Base-by-base conservation (phyloP, 2,888 invertebrate species). In the Heliconius aoede region DNA sequence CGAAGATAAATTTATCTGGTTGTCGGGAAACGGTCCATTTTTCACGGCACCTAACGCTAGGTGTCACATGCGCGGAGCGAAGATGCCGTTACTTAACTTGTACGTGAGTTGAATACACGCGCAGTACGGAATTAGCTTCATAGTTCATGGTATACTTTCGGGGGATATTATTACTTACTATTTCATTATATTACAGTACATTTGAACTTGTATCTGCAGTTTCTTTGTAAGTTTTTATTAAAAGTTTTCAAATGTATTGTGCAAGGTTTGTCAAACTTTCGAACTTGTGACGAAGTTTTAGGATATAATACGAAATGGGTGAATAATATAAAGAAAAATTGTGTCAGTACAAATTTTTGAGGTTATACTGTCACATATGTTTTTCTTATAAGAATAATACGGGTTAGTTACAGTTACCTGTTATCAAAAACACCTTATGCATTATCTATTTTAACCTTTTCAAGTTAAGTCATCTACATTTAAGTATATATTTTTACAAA, bases 1-100 rank as follows among this genome's bases (percentile, higher is more conserved):
- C 84, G 88, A 88, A 91, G 93, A 94, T 94, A 94, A 93, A 94
- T 94, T 93, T 91, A 93, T 93, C 93, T 88, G 85, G 87, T 88
- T 86, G 89, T 85, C 86, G 87, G 87, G 86, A 87, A 88, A 87
- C 87, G 92, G 91, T 88, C 92, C 93, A 94, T 94, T 94, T 92
- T 91, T 91, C 91, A 94, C 90, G 87, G 91, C 92, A 91, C 92
- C 93, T 92, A 93, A 91, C 92, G 91, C 89, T 92, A 89, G 91
- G 92, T 92, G 92, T 89, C 88, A 87, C 88, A 88, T 85, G 91
- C 89, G 86, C 87, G 85, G 83, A 86, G 88, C 91, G 89, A 91
- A 91, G 93, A 90, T 88, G 91, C 91, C 93, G 91, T 93, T 92
- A 92, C 92, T 93, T 88, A 88, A 86, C 81, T 82, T 78, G 78